Evolutionary conservation across 1,140 invertebrate species (phyloP).

Genomic region (Drosophila elegans): DNA sequence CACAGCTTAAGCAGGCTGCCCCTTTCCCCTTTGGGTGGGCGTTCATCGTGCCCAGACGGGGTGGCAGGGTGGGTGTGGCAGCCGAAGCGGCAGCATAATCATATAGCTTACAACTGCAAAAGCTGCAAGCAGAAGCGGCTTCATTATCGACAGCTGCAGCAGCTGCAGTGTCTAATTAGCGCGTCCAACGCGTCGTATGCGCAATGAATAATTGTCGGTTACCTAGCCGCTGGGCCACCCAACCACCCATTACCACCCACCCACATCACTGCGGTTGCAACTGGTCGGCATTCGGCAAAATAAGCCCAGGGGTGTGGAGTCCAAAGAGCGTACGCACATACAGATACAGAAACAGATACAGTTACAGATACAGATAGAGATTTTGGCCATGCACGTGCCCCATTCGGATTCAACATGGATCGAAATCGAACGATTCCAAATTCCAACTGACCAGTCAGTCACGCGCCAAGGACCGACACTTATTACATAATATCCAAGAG

Average conservation of each 20-base stretch:
- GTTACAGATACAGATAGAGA: background rate
- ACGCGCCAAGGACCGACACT: slow-evolving; percentile 30
- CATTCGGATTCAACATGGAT: slow-evolving; percentile 8
- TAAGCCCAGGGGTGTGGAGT: background rate
- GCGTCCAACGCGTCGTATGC: slow-evolving; percentile 60
- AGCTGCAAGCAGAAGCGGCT: slow-evolving; percentile 34
- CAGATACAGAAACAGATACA: background rate
- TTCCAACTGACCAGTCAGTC: slow-evolving; percentile 17
- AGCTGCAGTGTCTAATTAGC: slow-evolving; percentile 68
- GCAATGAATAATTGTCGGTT: slow-evolving; percentile 68
- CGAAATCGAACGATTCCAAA: background rate
- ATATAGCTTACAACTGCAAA: slow-evolving; percentile 8
- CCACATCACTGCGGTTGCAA: slow-evolving; percentile 14
- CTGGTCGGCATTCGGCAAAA: slow-evolving; percentile 2
- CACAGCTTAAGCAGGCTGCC: slow-evolving; percentile 50
- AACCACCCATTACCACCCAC: background rate
- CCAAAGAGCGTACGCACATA: background rate
- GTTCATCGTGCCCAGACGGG: slow-evolving; percentile 6
- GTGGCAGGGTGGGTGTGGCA: slow-evolving; percentile 6
- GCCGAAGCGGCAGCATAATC: slow-evolving; percentile 12
- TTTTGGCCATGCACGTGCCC: slow-evolving; percentile 24
- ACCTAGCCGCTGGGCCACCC: slow-evolving; percentile 29
- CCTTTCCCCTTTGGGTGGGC: background rate
- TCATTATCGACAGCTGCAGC: slow-evolving; percentile 67
- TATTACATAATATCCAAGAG: slow-evolving; percentile 35